phyloP scores from a whole-genome alignment of 2,113 vertebrate genomes.

The Aleadryas rufinucha region DNA sequence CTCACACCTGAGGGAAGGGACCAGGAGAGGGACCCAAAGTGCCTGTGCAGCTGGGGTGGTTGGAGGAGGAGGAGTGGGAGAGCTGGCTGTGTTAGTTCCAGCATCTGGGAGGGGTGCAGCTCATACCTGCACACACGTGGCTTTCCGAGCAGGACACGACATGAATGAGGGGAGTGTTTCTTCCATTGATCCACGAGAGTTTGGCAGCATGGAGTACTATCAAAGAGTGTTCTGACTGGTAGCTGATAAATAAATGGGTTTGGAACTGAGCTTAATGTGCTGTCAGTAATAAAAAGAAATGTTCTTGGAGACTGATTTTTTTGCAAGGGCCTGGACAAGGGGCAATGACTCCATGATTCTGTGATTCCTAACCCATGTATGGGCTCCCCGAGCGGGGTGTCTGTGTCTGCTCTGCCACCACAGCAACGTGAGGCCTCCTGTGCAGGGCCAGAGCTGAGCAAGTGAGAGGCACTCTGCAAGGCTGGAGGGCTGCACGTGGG shows the following conservation, averaged over 20 bases:
- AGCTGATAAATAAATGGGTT: neutral
- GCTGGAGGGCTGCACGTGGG: neutral
- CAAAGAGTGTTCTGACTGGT: neutral
- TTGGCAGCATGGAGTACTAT: neutral
- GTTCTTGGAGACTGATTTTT: neutral
- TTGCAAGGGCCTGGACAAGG: neutral
- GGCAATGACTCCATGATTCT: neutral
- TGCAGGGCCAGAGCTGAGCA: neutral
- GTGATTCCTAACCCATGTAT: neutral
- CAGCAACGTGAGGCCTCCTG: neutral
- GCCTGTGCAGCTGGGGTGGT: neutral
- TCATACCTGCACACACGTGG: neutral
- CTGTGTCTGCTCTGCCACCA: neutral
- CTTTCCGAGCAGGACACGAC: neutral
- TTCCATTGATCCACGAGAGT: neutral
- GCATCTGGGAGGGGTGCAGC: neutral
- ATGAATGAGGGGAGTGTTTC: neutral
- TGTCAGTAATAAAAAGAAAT: neutral
- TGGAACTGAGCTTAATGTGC: neutral
- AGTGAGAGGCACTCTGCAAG: neutral
- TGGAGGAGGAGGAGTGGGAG: neutral
- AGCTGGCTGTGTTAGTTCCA: neutral
- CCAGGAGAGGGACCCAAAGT: neutral
- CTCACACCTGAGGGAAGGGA: neutral
- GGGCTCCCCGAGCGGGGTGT: accelerated